A percentile compares a stretch with the other conserved stretches of the same genome.
These are phyloP conservation scores for Priocnemis perturbator DNA, from an alignment of 2,888 invertebrate genomes.

Conservation along the genomic window DNA sequence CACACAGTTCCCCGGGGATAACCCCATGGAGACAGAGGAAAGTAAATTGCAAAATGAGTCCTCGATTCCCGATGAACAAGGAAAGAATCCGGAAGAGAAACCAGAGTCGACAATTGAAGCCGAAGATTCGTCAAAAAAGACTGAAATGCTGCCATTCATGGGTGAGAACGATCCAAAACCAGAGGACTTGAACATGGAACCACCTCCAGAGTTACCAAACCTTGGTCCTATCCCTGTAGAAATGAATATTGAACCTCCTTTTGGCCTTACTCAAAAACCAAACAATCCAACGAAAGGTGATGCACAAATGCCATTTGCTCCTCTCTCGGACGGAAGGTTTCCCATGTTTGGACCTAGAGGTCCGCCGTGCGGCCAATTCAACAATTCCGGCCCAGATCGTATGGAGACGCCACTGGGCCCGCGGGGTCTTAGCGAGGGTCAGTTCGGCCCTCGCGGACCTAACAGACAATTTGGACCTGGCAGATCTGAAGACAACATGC, in stretches of 20 bases:
- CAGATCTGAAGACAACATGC: slow-evolving; percentile 15
- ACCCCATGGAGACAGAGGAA: slow-evolving; percentile 11
- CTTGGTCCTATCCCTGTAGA: slow-evolving; percentile 59
- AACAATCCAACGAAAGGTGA: slow-evolving; percentile 30
- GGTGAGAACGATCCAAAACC: slow-evolving; percentile 70
- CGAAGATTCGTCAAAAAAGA: slow-evolving; percentile 40
- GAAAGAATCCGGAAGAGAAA: slow-evolving; percentile 10
- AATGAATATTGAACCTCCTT: slow-evolving; percentile 13
- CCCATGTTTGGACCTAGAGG: slow-evolving; percentile 22
- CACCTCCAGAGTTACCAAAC: slow-evolving; percentile 69
- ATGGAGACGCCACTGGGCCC: slow-evolving; percentile 29
- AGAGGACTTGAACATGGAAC: slow-evolving; percentile 70
- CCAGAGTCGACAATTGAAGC: slow-evolving; percentile 8
- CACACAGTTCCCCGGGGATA: slow-evolving; percentile 37
- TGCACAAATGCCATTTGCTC: not conserved
- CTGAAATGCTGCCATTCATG: slow-evolving; percentile 68
- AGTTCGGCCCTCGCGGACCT: slow-evolving; percentile 1
- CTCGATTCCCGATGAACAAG: not conserved
- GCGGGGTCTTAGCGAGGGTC: slow-evolving; percentile 33
- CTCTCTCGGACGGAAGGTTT: slow-evolving; percentile 17
- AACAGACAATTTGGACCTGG: slow-evolving; percentile 35
- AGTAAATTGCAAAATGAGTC: no score
- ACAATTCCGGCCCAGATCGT: slow-evolving; percentile 25
- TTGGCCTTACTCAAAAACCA: slow-evolving; percentile 7
- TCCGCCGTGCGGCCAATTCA: slow-evolving; percentile 32